Conservation (phyloP, 2,113 vertebrate species). For the Gavialis gangeticus region DNA sequence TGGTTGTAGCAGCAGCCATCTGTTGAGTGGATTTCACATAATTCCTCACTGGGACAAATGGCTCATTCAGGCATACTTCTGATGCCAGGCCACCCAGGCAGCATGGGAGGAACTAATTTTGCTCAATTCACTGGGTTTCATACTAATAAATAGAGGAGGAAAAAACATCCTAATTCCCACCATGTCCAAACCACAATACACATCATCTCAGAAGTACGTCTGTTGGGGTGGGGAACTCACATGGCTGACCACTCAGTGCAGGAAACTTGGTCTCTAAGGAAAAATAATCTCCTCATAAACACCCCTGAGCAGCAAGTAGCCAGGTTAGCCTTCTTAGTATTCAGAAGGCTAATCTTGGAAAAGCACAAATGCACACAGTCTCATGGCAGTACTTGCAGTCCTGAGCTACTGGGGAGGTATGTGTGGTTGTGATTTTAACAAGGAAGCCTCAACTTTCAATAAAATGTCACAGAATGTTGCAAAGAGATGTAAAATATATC, state of each 20-base stretch:
- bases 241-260: neutral
- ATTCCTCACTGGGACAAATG: conserved; percentile 49
- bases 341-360: conserved; percentile 23
- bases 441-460: too few relatives aligned
- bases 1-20: conserved; percentile 5
- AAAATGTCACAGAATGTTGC: too few relatives aligned
- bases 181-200: conserved; percentile 53
- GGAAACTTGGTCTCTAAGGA: conserved; percentile 23
- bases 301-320: conserved; percentile 23
- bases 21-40: conserved; percentile 38
- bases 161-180: conserved; percentile 18
- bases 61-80: neutral
- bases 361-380: neutral
- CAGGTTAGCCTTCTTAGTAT: neutral
- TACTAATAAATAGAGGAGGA: conserved; percentile 7
- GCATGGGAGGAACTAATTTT: conserved; percentile 35
- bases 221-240: conserved; percentile 27
- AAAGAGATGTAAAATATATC: too few relatives aligned
- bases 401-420: neutral
- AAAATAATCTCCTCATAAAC: conserved; percentile 61
- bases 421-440: too few relatives aligned
- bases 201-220: neutral
- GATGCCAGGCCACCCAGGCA: conserved; percentile 27
- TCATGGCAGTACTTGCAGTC: conserved; percentile 23
- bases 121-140: conserved; percentile 25